phyloP scores from a whole-genome alignment of 2,113 vertebrate genomes.

The Anolis sagrei region DNA sequence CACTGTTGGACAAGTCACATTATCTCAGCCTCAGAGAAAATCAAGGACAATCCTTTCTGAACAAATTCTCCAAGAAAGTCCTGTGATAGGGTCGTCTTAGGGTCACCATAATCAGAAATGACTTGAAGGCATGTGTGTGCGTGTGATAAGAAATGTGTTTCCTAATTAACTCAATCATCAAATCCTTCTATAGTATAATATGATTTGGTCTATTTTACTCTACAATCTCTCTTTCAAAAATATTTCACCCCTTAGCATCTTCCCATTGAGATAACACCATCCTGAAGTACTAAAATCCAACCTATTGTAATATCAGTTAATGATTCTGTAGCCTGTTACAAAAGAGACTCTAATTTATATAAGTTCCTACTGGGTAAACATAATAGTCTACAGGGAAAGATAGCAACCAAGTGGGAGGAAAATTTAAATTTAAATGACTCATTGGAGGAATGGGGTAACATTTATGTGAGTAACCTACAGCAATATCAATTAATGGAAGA shows the following conservation, averaged over 20 bases:
- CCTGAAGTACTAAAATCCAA: conserved; percentile 29
- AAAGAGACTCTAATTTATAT: conserved; percentile 31
- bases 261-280: conserved; percentile 21
- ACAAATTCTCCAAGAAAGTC: too few relatives aligned
- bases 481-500: conserved; percentile 34
- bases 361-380: conserved; percentile 45
- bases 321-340: conserved; percentile 26
- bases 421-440: conserved; percentile 45
- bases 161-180: background rate
- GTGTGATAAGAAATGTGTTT: background rate
- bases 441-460: conserved; percentile 35
- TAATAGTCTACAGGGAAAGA: conserved; percentile 3
- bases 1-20: too few relatives aligned
- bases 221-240: background rate
- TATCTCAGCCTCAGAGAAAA: too few relatives aligned
- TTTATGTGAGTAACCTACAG: conserved; percentile 45
- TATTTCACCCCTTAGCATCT: background rate
- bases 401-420: conserved; percentile 34
- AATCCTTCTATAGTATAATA: background rate
- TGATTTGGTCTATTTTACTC: background rate
- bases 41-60: too few relatives aligned
- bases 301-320: conserved; percentile 11
- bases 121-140: too few relatives aligned
- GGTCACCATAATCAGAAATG: too few relatives aligned
- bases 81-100: too few relatives aligned